Evolutionary conservation across 2,888 invertebrate species (phyloP).

Genomic region (Pomacea canaliculata): DNA sequence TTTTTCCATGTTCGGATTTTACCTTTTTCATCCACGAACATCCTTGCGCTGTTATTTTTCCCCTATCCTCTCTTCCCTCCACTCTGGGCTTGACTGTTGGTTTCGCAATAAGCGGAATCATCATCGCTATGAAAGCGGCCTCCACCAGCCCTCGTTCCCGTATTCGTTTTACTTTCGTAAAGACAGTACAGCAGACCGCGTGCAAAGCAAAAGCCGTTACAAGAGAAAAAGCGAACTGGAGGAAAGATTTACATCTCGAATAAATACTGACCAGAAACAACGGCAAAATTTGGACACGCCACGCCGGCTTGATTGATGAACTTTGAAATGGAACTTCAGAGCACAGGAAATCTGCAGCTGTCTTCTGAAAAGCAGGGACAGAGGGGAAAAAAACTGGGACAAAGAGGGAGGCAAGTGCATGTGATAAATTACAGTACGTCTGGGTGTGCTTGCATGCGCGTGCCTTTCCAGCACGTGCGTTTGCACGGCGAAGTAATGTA

Average conservation of each 20-base stretch:
- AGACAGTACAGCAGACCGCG: neutral
- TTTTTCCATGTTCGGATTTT: too few relatives aligned
- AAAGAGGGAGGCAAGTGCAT: neutral
- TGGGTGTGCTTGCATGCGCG: conserved; percentile 5
- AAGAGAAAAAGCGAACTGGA: conserved; percentile 1
- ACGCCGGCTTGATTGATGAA: conserved; percentile 21
- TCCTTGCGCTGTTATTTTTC: too few relatives aligned
- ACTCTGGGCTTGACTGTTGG: too few relatives aligned
- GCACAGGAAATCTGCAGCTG: conserved; percentile 16
- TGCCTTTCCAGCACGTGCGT: neutral
- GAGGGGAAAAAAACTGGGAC: neutral
- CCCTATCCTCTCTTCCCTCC: too few relatives aligned
- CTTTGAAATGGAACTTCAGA: conserved; percentile 27
- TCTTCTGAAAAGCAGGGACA: conserved; percentile 7
- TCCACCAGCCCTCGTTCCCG: too few relatives aligned
- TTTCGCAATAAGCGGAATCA: too few relatives aligned
- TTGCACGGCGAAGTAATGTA: too few relatives aligned
- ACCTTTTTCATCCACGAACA: too few relatives aligned
- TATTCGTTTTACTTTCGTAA: too few relatives aligned
- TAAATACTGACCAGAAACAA: conserved; percentile 26
- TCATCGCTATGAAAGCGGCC: too few relatives aligned
- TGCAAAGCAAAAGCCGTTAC: neutral
- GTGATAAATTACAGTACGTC: neutral
- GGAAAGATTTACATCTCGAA: conserved; percentile 19
- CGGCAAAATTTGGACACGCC: conserved; percentile 19